Conservation (phyloP, 2,797 vertebrate genomes). For the Eremophila alpestris region DNA sequence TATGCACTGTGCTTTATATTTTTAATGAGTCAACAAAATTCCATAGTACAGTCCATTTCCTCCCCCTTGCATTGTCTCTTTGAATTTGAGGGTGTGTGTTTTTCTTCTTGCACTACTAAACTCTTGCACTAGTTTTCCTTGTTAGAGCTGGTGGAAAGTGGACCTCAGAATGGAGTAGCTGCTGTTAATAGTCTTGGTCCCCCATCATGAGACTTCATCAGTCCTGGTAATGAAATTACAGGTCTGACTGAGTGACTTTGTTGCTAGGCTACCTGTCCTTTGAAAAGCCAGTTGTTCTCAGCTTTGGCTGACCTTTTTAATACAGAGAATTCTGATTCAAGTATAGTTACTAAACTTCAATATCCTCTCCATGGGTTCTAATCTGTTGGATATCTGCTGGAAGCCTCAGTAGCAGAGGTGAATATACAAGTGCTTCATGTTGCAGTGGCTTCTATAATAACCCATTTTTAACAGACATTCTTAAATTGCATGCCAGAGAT, state of each 20-base stretch:
- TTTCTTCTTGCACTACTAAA: not conserved
- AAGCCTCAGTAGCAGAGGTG: not conserved
- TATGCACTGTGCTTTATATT: accelerated
- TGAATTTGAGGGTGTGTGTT: accelerated
- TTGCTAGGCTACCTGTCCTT: constrained; percentile 42
- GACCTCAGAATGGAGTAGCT: not conserved
- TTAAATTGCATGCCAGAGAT: not conserved
- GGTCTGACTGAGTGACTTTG: not conserved
- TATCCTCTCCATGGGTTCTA: not conserved
- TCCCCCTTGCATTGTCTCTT: not conserved
- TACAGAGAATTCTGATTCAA: not conserved
- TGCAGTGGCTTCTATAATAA: not conserved
- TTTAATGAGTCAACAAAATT: not conserved
- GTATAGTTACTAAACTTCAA: not conserved
- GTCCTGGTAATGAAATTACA: constrained; percentile 43
- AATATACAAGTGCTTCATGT: not conserved
- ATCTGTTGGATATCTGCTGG: not conserved
- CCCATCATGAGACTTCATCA: not conserved
- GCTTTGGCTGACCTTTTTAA: constrained; percentile 11
- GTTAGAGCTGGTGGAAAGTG: not conserved
- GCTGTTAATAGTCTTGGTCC: constrained; percentile 1
- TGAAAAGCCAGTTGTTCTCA: not conserved
- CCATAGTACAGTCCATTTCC: not conserved
- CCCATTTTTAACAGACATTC: accelerated
- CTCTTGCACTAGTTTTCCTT: not conserved